Base-by-base conservation (phyloP, 2,797 vertebrate genomes). In the Xerus rutilus region DNA sequence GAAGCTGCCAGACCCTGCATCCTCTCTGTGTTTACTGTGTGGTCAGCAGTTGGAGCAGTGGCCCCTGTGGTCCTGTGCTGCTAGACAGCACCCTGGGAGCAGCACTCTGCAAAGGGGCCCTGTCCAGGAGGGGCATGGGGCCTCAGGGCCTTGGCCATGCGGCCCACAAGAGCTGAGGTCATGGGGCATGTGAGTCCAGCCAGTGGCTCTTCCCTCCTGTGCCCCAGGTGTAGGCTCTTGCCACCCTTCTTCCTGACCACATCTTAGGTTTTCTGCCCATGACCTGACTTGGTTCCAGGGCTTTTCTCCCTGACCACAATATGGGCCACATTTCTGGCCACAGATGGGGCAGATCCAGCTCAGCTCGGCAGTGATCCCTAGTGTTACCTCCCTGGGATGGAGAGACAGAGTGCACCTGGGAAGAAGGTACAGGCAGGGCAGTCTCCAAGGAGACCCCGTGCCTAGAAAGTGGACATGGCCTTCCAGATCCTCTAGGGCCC, bases 31-130 rank as follows among this genome's bases (percentile, higher is more conserved):
- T 18, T 64, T 45, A 52, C 65, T 3, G 7, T 28, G 64, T 69
- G 83, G 21, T 54, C 52, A 2, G 78, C 15, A 14, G n/a, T n/a
- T 52, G 49, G 14, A 39, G 30, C n/a, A 20, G 1, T 13, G 3
- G 43, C 43, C 77, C 69, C 76, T 15, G 47, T 32, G 5, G 12
- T 11, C 45, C 0, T 0, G 25, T 4, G 8, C 69, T 39, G 32
- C 30, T 14, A 43, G 67, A 47, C n/a, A 30, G 72, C 5, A 6
- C 11, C 28, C 49, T 3, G 57, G 15, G 45, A n/a, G 64, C 30
- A 0, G 3, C 57, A 15, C 9, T 1, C 10, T 54, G 79, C 4
- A 0, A 18, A 12, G 10, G 4, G 18, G 15, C n/a, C 23, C 4
- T 0, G 0, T 2, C 32, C 39, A 3, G 30, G 47, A 47, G 47